Conservation (phyloP, 53 echinoderm and acorn worm species). For the Holothuria scabra region DNA sequence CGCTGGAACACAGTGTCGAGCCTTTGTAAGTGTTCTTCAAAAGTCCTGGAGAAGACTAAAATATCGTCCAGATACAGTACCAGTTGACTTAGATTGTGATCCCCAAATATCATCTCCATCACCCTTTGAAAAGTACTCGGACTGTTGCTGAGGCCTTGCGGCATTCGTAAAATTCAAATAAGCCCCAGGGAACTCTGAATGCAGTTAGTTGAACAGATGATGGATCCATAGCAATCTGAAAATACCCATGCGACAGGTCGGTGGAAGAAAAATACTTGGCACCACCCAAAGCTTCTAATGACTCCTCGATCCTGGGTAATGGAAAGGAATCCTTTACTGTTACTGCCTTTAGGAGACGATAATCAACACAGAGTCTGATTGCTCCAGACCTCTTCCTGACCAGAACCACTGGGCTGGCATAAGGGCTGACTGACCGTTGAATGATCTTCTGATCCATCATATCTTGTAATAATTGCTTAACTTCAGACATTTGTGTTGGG, state of each 20-base stretch:
- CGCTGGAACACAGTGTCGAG: conserved; percentile 37
- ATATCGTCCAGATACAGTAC: conserved; percentile 68
- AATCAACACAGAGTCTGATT: conserved; percentile 58
- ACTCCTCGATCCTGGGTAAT: conserved; percentile 52
- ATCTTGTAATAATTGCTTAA: conserved; percentile 21
- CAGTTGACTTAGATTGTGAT: conserved; percentile 56
- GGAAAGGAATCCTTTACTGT: conserved; percentile 55
- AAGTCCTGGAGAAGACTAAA: conserved; percentile 55
- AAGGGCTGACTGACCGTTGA: conserved; percentile 43
- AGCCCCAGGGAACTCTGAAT: conserved; percentile 54
- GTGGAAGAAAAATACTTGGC: conserved; percentile 47
- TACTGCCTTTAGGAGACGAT: conserved; percentile 43
- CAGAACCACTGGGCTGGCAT: conserved; percentile 56
- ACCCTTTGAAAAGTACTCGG: conserved; percentile 48
- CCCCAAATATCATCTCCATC: conserved; percentile 68
- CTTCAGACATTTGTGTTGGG: conserved; percentile 37
- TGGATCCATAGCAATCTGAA: conserved; percentile 49
- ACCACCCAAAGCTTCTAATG: conserved; percentile 45
- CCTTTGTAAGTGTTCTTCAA: conserved; percentile 49
- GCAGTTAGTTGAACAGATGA: conserved; percentile 30
- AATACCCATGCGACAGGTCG: conserved; percentile 52
- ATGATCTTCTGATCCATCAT: conserved; percentile 35
- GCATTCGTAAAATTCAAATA: conserved; percentile 44
- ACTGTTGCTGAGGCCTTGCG: conserved; percentile 49
- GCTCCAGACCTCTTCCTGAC: conserved; percentile 52